phyloP scores from a whole-genome alignment of 1,140 invertebrate species.

The Drosophila ambigua region DNA sequence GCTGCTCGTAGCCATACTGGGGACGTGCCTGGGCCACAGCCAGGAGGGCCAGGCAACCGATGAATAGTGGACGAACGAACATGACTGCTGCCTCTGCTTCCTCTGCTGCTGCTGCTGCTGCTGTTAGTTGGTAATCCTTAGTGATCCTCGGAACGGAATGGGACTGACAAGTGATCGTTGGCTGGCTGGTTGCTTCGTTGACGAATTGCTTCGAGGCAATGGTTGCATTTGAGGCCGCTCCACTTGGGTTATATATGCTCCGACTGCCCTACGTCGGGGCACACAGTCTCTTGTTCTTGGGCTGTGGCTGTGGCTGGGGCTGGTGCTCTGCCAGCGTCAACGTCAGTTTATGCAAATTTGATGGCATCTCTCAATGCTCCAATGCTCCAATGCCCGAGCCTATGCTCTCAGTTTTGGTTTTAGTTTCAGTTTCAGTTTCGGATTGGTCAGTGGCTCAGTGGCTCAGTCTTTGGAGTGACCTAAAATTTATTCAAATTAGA shows the following conservation, averaged over 20 bases:
- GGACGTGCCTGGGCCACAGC: slow-evolving; percentile 58
- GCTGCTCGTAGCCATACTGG: slow-evolving; percentile 75
- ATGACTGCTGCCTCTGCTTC: slow-evolving; percentile 5
- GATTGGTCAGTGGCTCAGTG: not conserved
- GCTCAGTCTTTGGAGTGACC: slow-evolving; percentile 39
- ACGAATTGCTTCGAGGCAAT: slow-evolving; percentile 67
- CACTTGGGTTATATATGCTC: slow-evolving; percentile 77
- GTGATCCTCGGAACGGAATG: slow-evolving; percentile 1
- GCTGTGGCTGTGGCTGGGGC: no score
- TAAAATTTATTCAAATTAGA: slow-evolving; percentile 79
- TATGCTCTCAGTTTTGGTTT: not conserved
- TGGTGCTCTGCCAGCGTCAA: slow-evolving; percentile 31
- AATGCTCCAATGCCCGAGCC: slow-evolving; percentile 5
- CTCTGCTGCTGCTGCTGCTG: no score
- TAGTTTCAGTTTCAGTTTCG: no score
- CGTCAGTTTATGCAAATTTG: slow-evolving; percentile 5
- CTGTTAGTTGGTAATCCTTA: slow-evolving; percentile 29
- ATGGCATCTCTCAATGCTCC: slow-evolving; percentile 5
- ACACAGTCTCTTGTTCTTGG: no score
- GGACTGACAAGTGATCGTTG: not conserved
- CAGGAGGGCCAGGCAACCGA: slow-evolving; percentile 41
- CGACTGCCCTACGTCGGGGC: not conserved
- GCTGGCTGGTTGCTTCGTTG: slow-evolving; percentile 19
- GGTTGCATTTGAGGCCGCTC: slow-evolving; percentile 73
- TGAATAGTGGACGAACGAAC: slow-evolving; percentile 28